These are phyloP conservation scores for Elysia crispata DNA, from an alignment of 2,888 invertebrate species.

Conservation along the genomic window DNA sequence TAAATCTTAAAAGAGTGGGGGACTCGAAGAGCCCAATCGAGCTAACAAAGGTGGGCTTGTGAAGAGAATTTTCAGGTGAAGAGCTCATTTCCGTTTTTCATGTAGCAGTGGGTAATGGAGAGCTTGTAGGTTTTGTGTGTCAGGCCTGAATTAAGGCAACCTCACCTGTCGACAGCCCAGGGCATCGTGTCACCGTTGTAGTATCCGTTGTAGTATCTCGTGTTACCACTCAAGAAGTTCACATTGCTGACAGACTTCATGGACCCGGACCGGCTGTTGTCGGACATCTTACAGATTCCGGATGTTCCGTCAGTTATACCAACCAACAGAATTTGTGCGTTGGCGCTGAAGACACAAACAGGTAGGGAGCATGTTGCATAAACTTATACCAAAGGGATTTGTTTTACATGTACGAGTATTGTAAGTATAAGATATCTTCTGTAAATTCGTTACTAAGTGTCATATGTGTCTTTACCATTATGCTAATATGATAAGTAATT, in stretches of 20 bases:
- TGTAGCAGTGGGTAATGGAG: background rate
- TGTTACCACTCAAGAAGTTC: background rate
- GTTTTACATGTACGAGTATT: too few relatives aligned
- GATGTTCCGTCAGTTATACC: conserved; percentile 13
- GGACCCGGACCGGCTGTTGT: conserved; percentile 2
- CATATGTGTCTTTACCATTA: too few relatives aligned
- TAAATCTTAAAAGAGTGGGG: too few relatives aligned
- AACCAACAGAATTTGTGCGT: conserved; percentile 12
- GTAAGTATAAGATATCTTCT: too few relatives aligned
- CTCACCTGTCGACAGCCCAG: conserved; percentile 14
- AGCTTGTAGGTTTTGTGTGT: background rate
- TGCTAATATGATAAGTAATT: too few relatives aligned
- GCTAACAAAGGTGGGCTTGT: too few relatives aligned
- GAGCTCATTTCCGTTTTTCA: background rate
- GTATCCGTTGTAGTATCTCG: background rate
- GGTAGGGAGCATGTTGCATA: too few relatives aligned
- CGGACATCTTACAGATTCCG: background rate
- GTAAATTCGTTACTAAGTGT: too few relatives aligned
- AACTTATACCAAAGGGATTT: too few relatives aligned
- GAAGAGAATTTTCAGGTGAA: background rate
- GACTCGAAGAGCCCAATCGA: too few relatives aligned
- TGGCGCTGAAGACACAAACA: background rate
- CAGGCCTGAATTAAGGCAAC: background rate
- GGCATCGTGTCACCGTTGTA: background rate
- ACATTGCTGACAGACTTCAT: background rate